Evolutionary conservation across 1,140 invertebrate genomes (phyloP).

Genomic region (Macrobrachium rosenbergii): DNA sequence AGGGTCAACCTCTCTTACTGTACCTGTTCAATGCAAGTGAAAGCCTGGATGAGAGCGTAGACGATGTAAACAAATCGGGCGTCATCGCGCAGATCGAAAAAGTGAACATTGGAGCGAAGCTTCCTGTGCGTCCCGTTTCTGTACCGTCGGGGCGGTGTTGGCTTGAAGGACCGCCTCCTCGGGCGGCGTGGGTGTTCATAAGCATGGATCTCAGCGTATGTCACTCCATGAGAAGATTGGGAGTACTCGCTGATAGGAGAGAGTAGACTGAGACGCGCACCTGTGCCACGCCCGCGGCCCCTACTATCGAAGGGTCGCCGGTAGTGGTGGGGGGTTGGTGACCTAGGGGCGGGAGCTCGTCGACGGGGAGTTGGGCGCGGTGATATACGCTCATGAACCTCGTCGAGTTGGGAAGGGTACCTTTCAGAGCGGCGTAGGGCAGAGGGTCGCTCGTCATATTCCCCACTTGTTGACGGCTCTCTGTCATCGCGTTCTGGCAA

Average conservation of each 20-base stretch:
- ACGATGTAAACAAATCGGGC: constrained; percentile 64
- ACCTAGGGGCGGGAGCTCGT: constrained; percentile 8
- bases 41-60: constrained; percentile 56
- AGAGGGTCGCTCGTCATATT: too few species aligned
- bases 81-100: constrained; percentile 61
- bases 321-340: constrained; percentile 9
- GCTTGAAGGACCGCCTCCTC: constrained; percentile 28
- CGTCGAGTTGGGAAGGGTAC: too few species aligned
- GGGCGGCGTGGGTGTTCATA: constrained; percentile 14
- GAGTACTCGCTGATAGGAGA: not conserved
- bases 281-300: not conserved
- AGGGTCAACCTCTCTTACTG: not conserved
- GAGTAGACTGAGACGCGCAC: not conserved
- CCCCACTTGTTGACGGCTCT: not conserved
- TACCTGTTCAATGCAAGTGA: constrained; percentile 64
- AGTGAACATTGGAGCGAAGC: constrained; percentile 24
- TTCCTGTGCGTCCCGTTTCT: not conserved
- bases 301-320: not conserved
- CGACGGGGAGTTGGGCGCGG: not conserved
- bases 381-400: too few species aligned
- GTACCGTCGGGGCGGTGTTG: not conserved
- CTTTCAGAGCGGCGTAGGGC: too few species aligned
- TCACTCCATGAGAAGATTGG: constrained; percentile 17
- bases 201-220: constrained; percentile 23
- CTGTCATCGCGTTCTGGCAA: not conserved